Evolutionary conservation across 2,797 vertebrate species (phyloP), one percentile per base, ranked within the genome.

Genomic region (Moxostoma hubbsi): DNA sequence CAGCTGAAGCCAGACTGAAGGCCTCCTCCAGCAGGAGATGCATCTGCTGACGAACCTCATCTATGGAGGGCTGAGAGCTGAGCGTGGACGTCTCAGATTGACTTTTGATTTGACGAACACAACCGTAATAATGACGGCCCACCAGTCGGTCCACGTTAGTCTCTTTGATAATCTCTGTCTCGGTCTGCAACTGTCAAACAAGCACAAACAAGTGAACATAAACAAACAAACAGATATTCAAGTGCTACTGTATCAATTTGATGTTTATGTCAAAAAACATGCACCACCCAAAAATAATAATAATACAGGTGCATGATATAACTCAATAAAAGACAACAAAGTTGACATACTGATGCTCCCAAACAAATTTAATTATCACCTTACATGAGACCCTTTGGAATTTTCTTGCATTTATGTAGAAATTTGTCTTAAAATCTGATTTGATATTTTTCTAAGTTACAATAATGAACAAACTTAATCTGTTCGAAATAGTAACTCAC

Each of bases 31-130:
- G 92, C 76, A 99, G 93, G 91, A 99, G 93, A 88, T 99, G 98
- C 98, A 99, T 99, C 93, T 99, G 98, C 84, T 98, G 97, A 24
- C 98, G 92, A 82, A 99, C 98, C 89, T 99, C 98, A 7, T 99
- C 96, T 75, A 99, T 99, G 74, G 98, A 99, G 0, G 98, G 98
- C 93, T 99, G 98, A n/a, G 98, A 99, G 93, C 98, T 99, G 88
- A 99, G 90, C 0, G 97, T 99, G 75, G 98, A 99, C 0, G 98
- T 97, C 93, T 98, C 97, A 0, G 98, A 99, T 89, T 98, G 97
- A 85, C 96, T 97, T 89, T 99, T 99, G 84, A 93, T 90, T 83
- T 96, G 96, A 2, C 94, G 92, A 3, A 95, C 90, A 24, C 95
- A 93, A 89, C 92, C 68, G 46, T 94, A 97, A n/a, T 91, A 94